Evolutionary conservation across 2,888 invertebrate genomes (phyloP).

Genomic region (Erebia epiphron): DNA sequence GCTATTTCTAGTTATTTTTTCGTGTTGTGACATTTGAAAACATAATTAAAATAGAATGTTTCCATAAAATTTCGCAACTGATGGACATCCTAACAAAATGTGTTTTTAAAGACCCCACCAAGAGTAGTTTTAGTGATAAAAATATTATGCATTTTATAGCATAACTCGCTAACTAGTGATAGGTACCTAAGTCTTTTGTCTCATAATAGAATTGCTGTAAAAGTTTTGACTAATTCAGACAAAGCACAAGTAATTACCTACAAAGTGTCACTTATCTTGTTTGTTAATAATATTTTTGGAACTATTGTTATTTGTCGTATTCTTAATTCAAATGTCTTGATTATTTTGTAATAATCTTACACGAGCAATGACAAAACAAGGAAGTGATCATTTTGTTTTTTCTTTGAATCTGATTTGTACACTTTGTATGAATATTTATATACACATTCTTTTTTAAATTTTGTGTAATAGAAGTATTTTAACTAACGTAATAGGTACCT

Average conservation of each 20-base stretch:
- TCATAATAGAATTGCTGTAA: background rate
- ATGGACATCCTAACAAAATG: constrained; percentile 3
- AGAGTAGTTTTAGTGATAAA: constrained; percentile 23
- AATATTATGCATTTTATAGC: constrained; percentile 24
- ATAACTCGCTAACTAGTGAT: constrained; percentile 12
- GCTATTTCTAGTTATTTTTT: background rate
- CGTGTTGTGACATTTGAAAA: constrained; percentile 18
- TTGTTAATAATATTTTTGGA: background rate
- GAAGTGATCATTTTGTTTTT: background rate
- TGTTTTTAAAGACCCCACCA: constrained; percentile 25
- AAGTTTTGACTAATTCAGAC: background rate
- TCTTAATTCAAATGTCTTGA: background rate
- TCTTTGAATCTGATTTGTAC: background rate
- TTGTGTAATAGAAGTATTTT: too few relatives aligned
- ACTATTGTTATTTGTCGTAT: background rate
- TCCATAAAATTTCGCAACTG: background rate
- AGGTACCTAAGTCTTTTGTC: constrained; percentile 28
- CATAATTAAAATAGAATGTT: background rate
- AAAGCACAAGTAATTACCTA: background rate
- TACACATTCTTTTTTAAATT: too few relatives aligned
- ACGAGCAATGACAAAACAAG: background rate
- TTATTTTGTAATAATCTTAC: background rate
- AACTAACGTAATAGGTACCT: too few relatives aligned
- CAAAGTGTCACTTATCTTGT: constrained; percentile 1
- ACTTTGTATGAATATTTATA: background rate